Evolutionary conservation across 23 tunicate genomes (phyloP).

Genomic region (Trididemnum nubilum): DNA sequence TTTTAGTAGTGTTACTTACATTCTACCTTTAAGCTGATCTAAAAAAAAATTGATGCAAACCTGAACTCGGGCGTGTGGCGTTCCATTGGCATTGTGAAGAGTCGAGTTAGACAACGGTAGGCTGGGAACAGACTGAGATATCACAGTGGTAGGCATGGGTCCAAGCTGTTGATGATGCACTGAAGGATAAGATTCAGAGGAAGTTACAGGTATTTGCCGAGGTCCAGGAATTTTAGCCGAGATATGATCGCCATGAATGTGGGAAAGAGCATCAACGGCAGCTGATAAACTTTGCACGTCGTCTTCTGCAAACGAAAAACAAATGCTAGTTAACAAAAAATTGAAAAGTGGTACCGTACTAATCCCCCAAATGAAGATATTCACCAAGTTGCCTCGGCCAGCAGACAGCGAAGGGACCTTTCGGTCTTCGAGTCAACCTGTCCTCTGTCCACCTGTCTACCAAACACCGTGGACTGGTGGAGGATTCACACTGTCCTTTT

Average conservation of each 20-base stretch:
- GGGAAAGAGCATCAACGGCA: conserved; percentile 64
- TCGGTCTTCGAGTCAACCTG: too few species aligned
- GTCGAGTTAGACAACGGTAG: neutral
- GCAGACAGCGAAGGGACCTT: too few species aligned
- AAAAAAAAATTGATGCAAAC: neutral
- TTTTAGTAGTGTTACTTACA: too few species aligned
- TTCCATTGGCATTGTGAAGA: conserved; percentile 1
- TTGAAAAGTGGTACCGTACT: too few species aligned
- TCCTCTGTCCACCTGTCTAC: too few species aligned
- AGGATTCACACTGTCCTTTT: too few species aligned
- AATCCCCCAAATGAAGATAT: too few species aligned
- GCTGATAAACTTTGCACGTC: conserved; percentile 63
- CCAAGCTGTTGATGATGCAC: neutral
- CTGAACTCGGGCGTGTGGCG: conserved; percentile 7
- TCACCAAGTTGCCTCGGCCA: too few species aligned
- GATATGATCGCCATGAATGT: conserved; percentile 23
- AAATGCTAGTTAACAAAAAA: too few species aligned
- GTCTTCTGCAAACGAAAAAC: conserved; percentile 23
- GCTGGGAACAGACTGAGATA: neutral
- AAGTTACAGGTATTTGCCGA: neutral
- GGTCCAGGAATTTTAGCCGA: too few species aligned
- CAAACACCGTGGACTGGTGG: too few species aligned
- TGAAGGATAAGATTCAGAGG: neutral
- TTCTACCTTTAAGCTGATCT: too few species aligned
- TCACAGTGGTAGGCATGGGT: neutral